These are phyloP conservation scores for Nomada lathburiana DNA, from an alignment of 2,888 invertebrate genomes.

Conservation along the genomic window DNA sequence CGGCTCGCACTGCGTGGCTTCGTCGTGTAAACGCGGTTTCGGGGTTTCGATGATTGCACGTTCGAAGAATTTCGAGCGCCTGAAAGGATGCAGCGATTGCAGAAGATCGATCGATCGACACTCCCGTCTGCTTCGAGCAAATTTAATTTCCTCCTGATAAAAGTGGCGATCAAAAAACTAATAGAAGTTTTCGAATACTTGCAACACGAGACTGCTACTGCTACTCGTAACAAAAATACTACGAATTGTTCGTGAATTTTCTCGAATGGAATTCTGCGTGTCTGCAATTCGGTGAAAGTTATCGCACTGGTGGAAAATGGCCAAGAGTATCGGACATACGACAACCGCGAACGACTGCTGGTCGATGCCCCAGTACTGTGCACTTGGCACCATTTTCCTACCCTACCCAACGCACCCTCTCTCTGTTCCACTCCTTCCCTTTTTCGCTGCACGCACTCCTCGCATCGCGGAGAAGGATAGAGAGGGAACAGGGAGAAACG, in stretches of 20 bases:
- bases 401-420: constrained; percentile 63
- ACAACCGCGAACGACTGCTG: constrained; percentile 67
- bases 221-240: too few relatives aligned
- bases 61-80: background rate
- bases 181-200: too few relatives aligned
- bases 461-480: constrained; percentile 35
- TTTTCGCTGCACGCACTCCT: constrained; percentile 38
- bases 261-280: background rate
- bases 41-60: constrained; percentile 1
- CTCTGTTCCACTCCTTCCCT: constrained; percentile 46
- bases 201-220: too few relatives aligned
- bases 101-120: background rate
- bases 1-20: background rate
- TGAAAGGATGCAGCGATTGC: background rate
- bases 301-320: constrained; percentile 56
- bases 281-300: constrained; percentile 4
- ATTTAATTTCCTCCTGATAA: too few relatives aligned
- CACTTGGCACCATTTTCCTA: constrained; percentile 80
- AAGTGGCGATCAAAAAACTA: too few relatives aligned
- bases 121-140: too few relatives aligned
- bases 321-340: constrained; percentile 67
- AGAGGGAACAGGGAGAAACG: constrained; percentile 44
- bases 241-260: background rate
- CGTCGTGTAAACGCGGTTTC: constrained; percentile 12
- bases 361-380: constrained; percentile 80